Evolutionary conservation across 2,113 vertebrate species (phyloP).

Genomic region (Centrocercus urophasianus): DNA sequence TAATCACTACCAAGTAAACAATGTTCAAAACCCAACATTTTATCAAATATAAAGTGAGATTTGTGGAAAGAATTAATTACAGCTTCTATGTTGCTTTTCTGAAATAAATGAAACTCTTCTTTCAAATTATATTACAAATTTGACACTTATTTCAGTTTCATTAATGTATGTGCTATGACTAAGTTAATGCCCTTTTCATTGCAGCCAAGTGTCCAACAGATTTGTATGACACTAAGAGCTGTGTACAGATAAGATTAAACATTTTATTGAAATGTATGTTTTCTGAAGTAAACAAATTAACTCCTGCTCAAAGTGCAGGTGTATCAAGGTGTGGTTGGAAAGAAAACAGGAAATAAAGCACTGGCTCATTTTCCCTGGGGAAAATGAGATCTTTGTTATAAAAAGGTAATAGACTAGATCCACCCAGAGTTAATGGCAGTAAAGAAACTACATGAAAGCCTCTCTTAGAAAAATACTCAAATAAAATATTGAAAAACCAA

Average conservation of each 20-base stretch:
- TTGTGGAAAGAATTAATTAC: not conserved
- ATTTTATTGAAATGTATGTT: accelerated
- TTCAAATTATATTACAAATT: not conserved
- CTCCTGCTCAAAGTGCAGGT: accelerated
- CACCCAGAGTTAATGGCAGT: accelerated
- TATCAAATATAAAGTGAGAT: not conserved
- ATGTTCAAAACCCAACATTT: not conserved
- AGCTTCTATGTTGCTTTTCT: not conserved
- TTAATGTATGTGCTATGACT: not conserved
- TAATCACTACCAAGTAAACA: not conserved
- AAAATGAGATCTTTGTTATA: not conserved
- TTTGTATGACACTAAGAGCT: not conserved
- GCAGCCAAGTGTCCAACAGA: not conserved
- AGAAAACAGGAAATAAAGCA: accelerated
- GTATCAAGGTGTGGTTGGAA: accelerated
- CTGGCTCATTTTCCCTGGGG: not conserved
- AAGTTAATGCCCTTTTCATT: not conserved
- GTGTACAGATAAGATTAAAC: not conserved
- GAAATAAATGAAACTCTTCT: not conserved
- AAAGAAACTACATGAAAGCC: accelerated
- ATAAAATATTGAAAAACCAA: not conserved
- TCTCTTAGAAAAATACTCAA: not conserved
- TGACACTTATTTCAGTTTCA: not conserved
- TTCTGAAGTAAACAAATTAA: not conserved
- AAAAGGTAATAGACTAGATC: not conserved